These are phyloP conservation scores for Sakesphorus luctuosus DNA, from an alignment of 2,113 vertebrate species.

Conservation along the genomic window DNA sequence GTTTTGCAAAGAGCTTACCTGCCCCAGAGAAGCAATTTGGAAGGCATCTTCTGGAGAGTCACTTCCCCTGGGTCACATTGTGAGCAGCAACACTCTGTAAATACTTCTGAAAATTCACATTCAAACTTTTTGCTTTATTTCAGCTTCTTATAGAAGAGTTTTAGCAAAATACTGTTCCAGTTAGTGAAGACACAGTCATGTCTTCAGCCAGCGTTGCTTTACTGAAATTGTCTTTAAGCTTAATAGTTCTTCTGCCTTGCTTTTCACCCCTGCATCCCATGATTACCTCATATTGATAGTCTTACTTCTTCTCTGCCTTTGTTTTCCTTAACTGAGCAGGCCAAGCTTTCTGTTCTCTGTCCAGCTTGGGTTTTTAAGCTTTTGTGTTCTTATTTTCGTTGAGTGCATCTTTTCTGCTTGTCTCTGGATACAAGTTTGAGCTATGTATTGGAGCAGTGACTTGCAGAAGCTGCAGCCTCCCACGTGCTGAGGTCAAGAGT, in stretches of 20 bases:
- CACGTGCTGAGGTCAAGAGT: not conserved
- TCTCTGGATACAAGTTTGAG: not conserved
- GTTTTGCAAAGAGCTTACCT: not conserved
- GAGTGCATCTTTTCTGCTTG: not conserved
- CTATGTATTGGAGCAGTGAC: fast-evolving
- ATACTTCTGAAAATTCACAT: not conserved
- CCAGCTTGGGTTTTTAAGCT: not conserved
- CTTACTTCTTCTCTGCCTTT: not conserved
- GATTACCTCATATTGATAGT: not conserved
- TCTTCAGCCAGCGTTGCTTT: not conserved
- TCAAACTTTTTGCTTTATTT: not conserved
- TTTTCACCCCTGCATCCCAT: not conserved
- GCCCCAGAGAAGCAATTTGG: not conserved
- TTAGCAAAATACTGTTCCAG: not conserved
- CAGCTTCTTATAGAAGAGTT: not conserved
- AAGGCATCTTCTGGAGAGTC: not conserved
- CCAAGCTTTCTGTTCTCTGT: not conserved
- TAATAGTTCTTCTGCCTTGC: not conserved
- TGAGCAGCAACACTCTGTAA: not conserved
- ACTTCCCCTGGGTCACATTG: not conserved
- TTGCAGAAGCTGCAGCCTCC: not conserved
- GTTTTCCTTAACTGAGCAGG: not conserved
- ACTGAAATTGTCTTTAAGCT: not conserved
- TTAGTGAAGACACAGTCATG: not conserved
- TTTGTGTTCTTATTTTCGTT: not conserved